Evolutionary conservation across 1,140 invertebrate genomes (phyloP).

Genomic region (Gerris buenoi): DNA sequence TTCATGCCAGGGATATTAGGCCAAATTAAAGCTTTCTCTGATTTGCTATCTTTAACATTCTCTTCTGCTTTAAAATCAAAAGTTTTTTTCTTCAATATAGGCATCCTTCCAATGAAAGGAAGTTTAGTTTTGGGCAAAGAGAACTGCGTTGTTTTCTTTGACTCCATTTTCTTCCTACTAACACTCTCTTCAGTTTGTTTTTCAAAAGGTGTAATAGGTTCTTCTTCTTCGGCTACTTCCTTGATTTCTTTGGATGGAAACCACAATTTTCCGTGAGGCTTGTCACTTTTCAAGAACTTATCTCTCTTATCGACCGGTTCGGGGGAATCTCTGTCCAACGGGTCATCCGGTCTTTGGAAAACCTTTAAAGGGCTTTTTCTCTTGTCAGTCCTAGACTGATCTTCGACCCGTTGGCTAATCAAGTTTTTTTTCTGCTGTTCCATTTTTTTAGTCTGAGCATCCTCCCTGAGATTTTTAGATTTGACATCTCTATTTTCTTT

Average conservation of each 20-base stretch:
- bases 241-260: neutral
- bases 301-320: conserved; percentile 11
- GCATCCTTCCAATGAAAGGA: conserved; percentile 51
- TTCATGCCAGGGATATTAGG: neutral
- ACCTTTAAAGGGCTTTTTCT: neutral
- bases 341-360: neutral
- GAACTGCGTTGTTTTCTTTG: conserved; percentile 14
- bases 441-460: neutral
- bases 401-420: too few relatives aligned
- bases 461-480: neutral
- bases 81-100: conserved; percentile 44
- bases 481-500: neutral
- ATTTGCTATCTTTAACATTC: conserved; percentile 5
- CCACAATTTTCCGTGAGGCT: conserved; percentile 13
- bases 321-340: neutral
- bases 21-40: neutral
- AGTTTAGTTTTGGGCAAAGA: conserved; percentile 35
- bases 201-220: conserved; percentile 31
- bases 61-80: conserved; percentile 23
- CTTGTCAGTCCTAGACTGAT: too few relatives aligned
- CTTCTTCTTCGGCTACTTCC: conserved; percentile 11
- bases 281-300: conserved; percentile 23
- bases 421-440: neutral
- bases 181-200: conserved; percentile 29
- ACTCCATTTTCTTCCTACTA: conserved; percentile 14